Conservation (phyloP, 1,140 invertebrate species). For the Lithobius niger region DNA sequence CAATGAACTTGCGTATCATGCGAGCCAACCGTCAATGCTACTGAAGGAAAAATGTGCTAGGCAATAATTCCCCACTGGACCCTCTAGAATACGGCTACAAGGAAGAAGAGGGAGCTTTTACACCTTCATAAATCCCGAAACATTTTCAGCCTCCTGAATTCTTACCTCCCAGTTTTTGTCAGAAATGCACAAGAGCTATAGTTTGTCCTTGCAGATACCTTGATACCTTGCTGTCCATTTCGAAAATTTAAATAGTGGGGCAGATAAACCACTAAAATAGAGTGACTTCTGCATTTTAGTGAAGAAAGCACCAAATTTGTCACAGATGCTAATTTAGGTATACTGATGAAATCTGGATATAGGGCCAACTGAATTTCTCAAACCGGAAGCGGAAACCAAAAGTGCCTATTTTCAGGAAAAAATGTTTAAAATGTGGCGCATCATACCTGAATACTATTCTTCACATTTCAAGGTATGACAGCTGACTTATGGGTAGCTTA, state of each 20-base stretch:
- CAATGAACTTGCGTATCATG: not conserved
- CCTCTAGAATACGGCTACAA: slow-evolving; percentile 4
- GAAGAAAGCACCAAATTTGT: too few species aligned
- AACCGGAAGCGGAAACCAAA: too few species aligned
- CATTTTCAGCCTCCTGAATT: slow-evolving; percentile 5
- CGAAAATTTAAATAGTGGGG: slow-evolving; percentile 8
- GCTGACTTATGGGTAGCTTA: too few species aligned
- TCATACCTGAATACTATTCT: too few species aligned
- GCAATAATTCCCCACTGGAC: not conserved
- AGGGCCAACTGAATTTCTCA: too few species aligned
- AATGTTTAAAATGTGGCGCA: too few species aligned
- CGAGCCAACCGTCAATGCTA: not conserved
- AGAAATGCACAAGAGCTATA: slow-evolving; percentile 6
- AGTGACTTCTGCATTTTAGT: too few species aligned
- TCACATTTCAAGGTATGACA: too few species aligned
- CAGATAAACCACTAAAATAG: too few species aligned
- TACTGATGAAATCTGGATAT: too few species aligned
- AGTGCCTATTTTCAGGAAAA: too few species aligned
- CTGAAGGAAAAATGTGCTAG: slow-evolving; percentile 5
- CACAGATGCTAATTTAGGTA: too few species aligned
- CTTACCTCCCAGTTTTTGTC: not conserved
- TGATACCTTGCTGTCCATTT: slow-evolving; percentile 7
- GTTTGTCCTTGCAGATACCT: slow-evolving; percentile 4
- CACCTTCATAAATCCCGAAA: not conserved
- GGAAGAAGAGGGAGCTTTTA: slow-evolving; percentile 2